Base-by-base conservation (phyloP, 64 coral and sea anemone genomes). In the Montipora sp. region DNA sequence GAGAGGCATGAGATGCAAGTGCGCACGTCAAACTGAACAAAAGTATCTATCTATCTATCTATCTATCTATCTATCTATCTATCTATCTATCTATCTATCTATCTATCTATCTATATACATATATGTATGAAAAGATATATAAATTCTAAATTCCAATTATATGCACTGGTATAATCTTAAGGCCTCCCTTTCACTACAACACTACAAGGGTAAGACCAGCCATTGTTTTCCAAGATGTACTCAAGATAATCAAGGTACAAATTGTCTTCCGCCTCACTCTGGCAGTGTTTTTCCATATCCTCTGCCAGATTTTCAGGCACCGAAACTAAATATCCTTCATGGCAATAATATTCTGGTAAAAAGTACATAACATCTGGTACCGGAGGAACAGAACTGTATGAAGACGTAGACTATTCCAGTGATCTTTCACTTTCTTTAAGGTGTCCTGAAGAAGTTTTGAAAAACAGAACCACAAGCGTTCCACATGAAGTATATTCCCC, bases 321-420 rank as follows among this genome's bases (percentile, higher is more conserved):
- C 10, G 79, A 43, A 55, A 82, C 79, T 82, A 82, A 82, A 18
- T 19, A 82, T 61, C 57, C 81, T 65, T 84, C 59, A 46, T 61
- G 51, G 19, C 81, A 7, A 24, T 84, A 36, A 65, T 84, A 84
- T 63, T 84, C 81, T 84, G 81, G 81, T 14, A 84, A 66, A 63
- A 61, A 84, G 55, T 84, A 84, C 81, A 58, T 81, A 22, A 85
- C 61, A 85, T 87, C 83, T 36, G 83, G 83, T 48, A 87, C 83
- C 27, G 24, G 22, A 10, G 24, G 18, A 87, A 87, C 66, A 68
- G 83, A 61, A 87, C 36, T 72, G 66, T 55, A 55, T 55, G 51
- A 9, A 55, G 51, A 55, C 51, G 5, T 5, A 9, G 51, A 81
- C 79, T 81, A 61, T 81, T 81, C 79, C 48, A 81, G 16, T 81